Evolutionary conservation across 1,140 invertebrate genomes (phyloP), one percentile per base, ranked within the genome.

Genomic region (Phymastichus coffea): DNA sequence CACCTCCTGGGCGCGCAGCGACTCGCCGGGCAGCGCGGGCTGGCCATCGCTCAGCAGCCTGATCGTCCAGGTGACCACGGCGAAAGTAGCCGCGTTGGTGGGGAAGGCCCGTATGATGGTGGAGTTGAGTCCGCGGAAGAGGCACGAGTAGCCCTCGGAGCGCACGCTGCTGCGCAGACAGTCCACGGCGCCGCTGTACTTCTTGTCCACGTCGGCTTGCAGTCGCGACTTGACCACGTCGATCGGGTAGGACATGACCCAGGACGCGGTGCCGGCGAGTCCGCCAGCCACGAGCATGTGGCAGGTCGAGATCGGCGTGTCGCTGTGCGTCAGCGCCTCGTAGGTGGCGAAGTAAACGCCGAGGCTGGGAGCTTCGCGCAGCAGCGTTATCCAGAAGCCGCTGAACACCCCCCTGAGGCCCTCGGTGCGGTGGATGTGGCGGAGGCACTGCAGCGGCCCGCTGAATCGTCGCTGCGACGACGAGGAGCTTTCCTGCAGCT

Each of bases 221-320:
- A 95, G 76, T 43, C 93, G 81, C 0, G 94, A 92, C 73, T 97
- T 97, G 7, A 97, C 79, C 0, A 96, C 90, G 75, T 97, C 95
- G 1, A 94, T 72, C 1, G 95, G 95, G 73, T 95, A 97, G 2
- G 88, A 85, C 1, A 91, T 63, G 0, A 93, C 64, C 95, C 95
- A 97, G 1, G 93, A 95, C 0, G 85, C 68, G 19, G 86, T 83
- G n/a, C 94, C 93, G 0, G 93, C 91, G 1, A 88, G 41, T 4
- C 94, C 94, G 17, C 94, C 94, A 0, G 90, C 89, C 35, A 86
- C 69, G 35, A 95, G 80, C 69, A 93, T 87, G 38, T 76, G 81
- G 2, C 77, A 55, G 0, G 86, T 86, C 4, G 79, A 76, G 12
- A 80, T 78, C 4, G 77, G 79, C 2, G 17, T 4, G 44, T 66